Percentiles rank a stretch among this genome's conserved stretches.
phyloP scores from a whole-genome alignment of 2,888 invertebrate species.

The Dryobota labecula region DNA sequence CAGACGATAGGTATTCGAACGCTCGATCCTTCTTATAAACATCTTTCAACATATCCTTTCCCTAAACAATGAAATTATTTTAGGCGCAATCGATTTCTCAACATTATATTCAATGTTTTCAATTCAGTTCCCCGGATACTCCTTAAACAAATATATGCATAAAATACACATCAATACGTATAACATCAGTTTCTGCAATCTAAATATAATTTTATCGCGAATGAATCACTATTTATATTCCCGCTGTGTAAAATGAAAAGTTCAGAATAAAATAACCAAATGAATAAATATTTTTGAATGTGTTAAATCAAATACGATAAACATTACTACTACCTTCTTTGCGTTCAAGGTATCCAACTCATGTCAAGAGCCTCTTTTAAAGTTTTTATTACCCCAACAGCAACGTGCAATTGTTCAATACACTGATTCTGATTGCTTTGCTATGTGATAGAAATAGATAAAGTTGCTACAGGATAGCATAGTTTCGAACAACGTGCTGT shows the following conservation, averaged over 20 bases:
- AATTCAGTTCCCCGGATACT: constrained; percentile 63
- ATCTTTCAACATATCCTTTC: constrained; percentile 22
- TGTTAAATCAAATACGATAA: constrained; percentile 39
- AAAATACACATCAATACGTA: constrained; percentile 61
- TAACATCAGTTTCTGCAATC: constrained; percentile 71
- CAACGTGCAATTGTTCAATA: background rate
- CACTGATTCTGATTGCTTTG: background rate
- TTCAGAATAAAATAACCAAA: constrained; percentile 66
- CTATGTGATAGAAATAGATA: background rate
- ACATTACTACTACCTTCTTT: background rate
- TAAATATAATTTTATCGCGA: constrained; percentile 76
- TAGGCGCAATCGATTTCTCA: constrained; percentile 32
- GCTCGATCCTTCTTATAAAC: background rate
- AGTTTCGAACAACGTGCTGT: constrained; percentile 26
- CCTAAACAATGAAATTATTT: constrained; percentile 50
- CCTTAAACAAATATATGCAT: constrained; percentile 67
- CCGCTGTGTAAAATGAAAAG: constrained; percentile 65
- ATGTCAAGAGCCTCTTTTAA: background rate
- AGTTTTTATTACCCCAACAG: background rate
- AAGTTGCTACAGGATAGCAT: constrained; percentile 12
- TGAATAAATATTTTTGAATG: constrained; percentile 56
- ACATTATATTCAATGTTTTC: constrained; percentile 54
- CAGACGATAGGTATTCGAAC: constrained; percentile 3
- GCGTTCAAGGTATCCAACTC: background rate
- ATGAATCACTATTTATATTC: constrained; percentile 73